Conservation (phyloP, 1,140 invertebrate species). For the Aleiodes sp. region DNA sequence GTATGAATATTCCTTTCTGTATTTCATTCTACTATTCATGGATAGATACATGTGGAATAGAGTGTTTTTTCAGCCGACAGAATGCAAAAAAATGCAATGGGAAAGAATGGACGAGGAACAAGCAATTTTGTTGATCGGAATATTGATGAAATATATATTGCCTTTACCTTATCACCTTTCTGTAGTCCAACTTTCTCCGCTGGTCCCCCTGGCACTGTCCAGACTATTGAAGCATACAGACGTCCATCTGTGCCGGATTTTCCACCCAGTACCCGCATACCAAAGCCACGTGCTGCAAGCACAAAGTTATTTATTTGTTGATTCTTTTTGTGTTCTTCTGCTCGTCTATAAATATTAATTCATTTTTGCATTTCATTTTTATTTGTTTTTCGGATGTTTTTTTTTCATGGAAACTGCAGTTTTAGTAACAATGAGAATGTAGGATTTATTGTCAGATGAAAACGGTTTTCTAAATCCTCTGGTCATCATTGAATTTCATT, state of each 20-base stretch:
- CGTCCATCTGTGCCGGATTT: slow-evolving; percentile 84
- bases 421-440: no score
- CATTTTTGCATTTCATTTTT: not conserved
- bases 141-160: slow-evolving; percentile 10
- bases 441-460: no score
- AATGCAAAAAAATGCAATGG: slow-evolving; percentile 5
- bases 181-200: slow-evolving; percentile 88
- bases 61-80: no score
- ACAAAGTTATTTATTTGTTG: slow-evolving; percentile 22
- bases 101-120: no score
- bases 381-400: no score
- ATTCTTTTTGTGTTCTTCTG: no score
- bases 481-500: no score
- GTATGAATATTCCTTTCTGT: no score
- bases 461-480: no score
- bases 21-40: no score
- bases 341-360: not conserved
- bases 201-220: slow-evolving; percentile 88
- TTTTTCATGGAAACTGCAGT: no score
- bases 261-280: slow-evolving; percentile 92
- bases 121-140: not conserved
- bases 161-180: slow-evolving; percentile 83
- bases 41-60: no score
- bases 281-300: slow-evolving; percentile 85
- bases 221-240: slow-evolving; percentile 89